Evolutionary conservation across 2,888 invertebrate species (phyloP).

Genomic region (Diabrotica balteata): DNA sequence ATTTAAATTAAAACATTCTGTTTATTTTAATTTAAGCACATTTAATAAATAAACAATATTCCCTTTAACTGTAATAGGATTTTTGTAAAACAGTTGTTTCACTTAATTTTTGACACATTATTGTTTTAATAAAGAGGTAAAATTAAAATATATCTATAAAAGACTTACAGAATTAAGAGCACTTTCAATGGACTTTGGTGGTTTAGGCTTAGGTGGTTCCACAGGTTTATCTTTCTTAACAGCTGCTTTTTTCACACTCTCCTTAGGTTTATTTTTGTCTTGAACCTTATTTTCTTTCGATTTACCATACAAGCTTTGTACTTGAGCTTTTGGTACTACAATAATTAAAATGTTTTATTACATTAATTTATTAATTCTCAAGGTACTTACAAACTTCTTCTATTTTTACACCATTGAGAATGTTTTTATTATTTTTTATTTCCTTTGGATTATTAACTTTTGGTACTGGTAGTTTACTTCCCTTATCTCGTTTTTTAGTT

Average conservation of each 20-base stretch:
- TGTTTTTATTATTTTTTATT: constrained; percentile 63
- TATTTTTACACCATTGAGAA: constrained; percentile 66
- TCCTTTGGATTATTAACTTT: constrained; percentile 56
- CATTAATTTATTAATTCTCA: constrained; percentile 10
- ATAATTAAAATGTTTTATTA: constrained; percentile 42
- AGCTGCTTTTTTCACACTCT: constrained; percentile 50
- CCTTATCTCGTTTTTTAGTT: constrained; percentile 70
- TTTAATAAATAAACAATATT: too few species aligned
- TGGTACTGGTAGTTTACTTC: constrained; percentile 59
- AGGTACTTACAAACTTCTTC: constrained; percentile 76
- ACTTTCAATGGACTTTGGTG: constrained; percentile 71
- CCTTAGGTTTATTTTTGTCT: constrained; percentile 65
- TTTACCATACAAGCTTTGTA: constrained; percentile 71
- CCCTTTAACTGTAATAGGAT: too few species aligned
- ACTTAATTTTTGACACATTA: too few species aligned
- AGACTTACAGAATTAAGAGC: constrained; percentile 65
- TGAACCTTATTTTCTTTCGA: constrained; percentile 64
- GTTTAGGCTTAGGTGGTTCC: constrained; percentile 68
- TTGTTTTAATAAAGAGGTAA: too few species aligned
- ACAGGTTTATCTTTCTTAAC: constrained; percentile 58
- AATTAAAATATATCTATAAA: too few species aligned
- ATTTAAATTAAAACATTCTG: too few species aligned
- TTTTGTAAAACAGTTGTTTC: too few species aligned
- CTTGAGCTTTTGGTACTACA: constrained; percentile 74
- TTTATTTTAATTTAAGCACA: too few species aligned